These are phyloP conservation scores for Shinisaurus crocodilurus DNA, from an alignment of 2,113 vertebrate species.

Conservation along the genomic window DNA sequence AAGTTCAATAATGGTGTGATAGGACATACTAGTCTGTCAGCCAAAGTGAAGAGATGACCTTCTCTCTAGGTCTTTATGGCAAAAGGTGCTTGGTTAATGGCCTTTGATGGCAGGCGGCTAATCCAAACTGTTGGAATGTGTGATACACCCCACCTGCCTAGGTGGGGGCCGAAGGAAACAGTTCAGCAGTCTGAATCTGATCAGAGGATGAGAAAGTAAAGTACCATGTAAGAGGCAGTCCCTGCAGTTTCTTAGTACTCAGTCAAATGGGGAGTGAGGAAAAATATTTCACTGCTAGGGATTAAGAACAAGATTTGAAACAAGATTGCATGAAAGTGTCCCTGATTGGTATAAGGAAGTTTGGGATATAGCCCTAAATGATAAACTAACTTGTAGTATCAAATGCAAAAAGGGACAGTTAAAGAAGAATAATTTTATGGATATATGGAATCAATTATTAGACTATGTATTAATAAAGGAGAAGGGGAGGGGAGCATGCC, in stretches of 20 bases:
- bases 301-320: background rate
- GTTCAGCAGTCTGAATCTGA: background rate
- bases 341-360: no score
- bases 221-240: background rate
- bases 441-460: no score
- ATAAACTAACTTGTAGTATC: no score
- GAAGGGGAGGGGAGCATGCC: no score
- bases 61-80: slow-evolving; percentile 1
- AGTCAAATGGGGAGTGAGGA: background rate
- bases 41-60: slow-evolving; percentile 11
- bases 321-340: background rate
- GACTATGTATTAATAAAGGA: no score
- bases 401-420: no score
- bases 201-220: background rate
- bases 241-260: background rate
- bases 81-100: background rate
- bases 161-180: background rate
- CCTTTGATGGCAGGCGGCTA: background rate
- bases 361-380: no score
- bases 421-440: no score
- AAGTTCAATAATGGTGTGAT: slow-evolving; percentile 6
- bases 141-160: background rate
- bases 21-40: background rate
- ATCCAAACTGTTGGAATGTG: background rate
- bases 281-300: background rate